Evolutionary conservation across 2,888 invertebrate genomes (phyloP), one percentile per base, ranked within the genome.

Genomic region (Caenorhabditis panamensis): DNA sequence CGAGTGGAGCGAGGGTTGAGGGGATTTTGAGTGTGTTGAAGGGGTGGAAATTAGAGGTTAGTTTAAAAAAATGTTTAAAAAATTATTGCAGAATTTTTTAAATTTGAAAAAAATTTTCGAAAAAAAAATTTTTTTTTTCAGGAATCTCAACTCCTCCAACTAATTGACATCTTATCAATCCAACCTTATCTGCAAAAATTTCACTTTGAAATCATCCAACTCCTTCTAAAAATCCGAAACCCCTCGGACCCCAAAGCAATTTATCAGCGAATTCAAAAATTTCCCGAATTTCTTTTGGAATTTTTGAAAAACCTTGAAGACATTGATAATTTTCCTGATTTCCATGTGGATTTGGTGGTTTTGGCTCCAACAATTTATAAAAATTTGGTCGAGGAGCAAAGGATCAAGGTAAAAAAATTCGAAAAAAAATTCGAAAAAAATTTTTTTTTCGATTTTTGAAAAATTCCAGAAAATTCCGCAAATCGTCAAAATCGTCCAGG

Each of bases 11-110:
- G 22, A 41, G 20, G 9, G 61, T 71, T 9, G 53, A 62, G 11
- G 49, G 54, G 49, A 41, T 73, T 41, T 59, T 73, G 22, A 37
- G 41, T 6, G 59, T 75, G 37, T 31, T 75, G 53, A 66, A 22
- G 22, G 13, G 28, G 11, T 28, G 59, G 22, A 9, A 59, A 11
- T 28, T 75, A 26, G n/a, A 66, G 13, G 64, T 73, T 13, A 49
- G 63, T 44, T 66, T 24, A 18, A 13, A 37, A 64, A 24, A 49
- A 20, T n/a, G 63, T 44, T 66, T 24, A 18, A 13, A 37, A 64
- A 24, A 49, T 3, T 58, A 20, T 31, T 31, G 9, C 9, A 6
- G 31, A 31, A 31, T 31, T 31, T 31, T 31, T 31, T 31, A 6
- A 31, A 31, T 36, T 36, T 36, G 36, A 16, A 9, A 41, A 41